These are phyloP conservation scores for Eupithecia subumbrata DNA, from an alignment of 2,888 invertebrate genomes.

Conservation along the genomic window DNA sequence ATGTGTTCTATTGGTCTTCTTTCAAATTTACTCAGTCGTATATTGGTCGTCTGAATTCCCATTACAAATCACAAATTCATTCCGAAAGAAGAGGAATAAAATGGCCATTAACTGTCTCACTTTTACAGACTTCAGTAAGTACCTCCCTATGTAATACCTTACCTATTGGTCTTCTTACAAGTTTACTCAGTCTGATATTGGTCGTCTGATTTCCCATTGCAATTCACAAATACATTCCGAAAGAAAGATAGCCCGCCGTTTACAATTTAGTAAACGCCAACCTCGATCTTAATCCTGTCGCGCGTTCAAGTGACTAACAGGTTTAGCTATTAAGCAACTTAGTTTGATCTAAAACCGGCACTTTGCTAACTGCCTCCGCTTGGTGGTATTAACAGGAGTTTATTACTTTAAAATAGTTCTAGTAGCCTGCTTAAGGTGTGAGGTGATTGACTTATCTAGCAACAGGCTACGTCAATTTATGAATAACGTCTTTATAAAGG, in stretches of 20 bases:
- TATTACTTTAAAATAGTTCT: conserved; percentile 8
- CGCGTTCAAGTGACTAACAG: conserved; percentile 27
- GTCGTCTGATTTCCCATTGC: not conserved
- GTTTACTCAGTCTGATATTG: not conserved
- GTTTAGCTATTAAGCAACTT: conserved; percentile 30
- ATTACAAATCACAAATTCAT: not conserved
- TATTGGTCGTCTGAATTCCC: not conserved
- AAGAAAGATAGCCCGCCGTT: not conserved
- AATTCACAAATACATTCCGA: not conserved
- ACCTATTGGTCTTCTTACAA: not conserved
- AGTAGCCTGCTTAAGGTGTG: not conserved
- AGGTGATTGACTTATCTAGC: not conserved
- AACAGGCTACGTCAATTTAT: not conserved
- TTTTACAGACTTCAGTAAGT: not conserved
- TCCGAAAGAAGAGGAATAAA: too few species aligned
- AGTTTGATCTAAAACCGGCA: conserved; percentile 26
- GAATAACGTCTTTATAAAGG: not conserved
- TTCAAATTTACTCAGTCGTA: too few species aligned
- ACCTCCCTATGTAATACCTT: not conserved
- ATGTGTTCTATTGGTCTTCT: not conserved
- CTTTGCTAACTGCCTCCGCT: conserved; percentile 21
- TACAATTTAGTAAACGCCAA: conserved; percentile 15
- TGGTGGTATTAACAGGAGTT: not conserved
- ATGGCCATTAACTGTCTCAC: not conserved
- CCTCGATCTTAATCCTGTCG: conserved; percentile 24